Base-by-base conservation (phyloP, 2,888 invertebrate species). In the Trichopoda pennipes region DNA sequence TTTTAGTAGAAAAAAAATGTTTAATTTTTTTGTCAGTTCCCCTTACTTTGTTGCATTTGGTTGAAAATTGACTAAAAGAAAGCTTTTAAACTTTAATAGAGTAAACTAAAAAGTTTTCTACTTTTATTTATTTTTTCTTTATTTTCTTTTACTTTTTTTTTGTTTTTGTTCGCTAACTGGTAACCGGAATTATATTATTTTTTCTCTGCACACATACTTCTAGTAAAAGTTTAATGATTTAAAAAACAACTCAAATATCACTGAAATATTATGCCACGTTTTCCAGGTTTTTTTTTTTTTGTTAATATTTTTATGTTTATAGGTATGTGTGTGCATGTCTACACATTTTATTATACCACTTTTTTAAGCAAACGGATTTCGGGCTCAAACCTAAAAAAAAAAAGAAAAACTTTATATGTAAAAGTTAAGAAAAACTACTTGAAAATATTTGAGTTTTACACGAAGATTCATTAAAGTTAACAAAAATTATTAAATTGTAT, bases 1-100 rank as follows among this genome's bases (percentile, higher is more conserved):
- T 74, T 63, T n/a, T 58, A 35, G 53, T 32, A 35, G 19, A 58
- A 79, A 68, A 68, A 66, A 47, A 44, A 58, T 64, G 79, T 17
- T 28, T 68, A 10, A 80, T 85, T 85, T 83, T 81, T 81, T 42
- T 72, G 9, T 55, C 56, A 44, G 17, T 21, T 44, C 21, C 42
- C 69, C 61, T 51, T 72, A 64, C 28, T 6, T 6, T 28, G 6
- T 6, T 28, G 28, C 64, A 76, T 63, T 77, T 70, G 42, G 60
- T 44, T 73, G 56, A 82, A 79, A 72, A 79, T 75, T 88, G 88
- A 85, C 85, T 86, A 86, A 87, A 86, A 87, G 88, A 87, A 88
- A 89, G 88, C 89, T 88, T 85, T 82, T 85, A 88, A 89, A 89
- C 88, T 89, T 89, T 88, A 89, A 88, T 89, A 88, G 87, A 89